A percentile compares a stretch with the other conserved stretches of the same genome.
Conservation (phyloP, 1,140 invertebrate species). For the Lepidurus packardi region DNA sequence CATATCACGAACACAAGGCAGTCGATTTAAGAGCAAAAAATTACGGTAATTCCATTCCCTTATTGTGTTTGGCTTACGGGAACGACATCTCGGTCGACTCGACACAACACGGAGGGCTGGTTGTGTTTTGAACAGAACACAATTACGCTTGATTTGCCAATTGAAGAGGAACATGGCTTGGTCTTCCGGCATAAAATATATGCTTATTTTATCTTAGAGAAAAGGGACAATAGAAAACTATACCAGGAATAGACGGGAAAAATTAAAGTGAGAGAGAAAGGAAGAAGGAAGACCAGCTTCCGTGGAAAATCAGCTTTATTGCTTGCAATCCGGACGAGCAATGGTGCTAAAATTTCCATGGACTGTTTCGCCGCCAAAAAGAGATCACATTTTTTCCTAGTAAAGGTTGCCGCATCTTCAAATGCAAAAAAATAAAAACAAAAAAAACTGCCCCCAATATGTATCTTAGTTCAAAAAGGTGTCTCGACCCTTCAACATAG, state of each 20-base stretch:
- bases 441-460: background rate
- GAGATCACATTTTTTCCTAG: background rate
- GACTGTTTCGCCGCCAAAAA: background rate
- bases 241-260: background rate
- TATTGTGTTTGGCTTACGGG: constrained; percentile 8
- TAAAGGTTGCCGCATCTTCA: background rate
- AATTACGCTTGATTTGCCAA: background rate
- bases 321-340: background rate
- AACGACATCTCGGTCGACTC: background rate
- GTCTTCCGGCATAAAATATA: background rate
- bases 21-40: constrained; percentile 6
- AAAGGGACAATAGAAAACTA: background rate
- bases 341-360: background rate
- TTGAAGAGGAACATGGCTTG: constrained; percentile 6
- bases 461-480: too few relatives aligned
- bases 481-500: background rate
- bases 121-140: background rate
- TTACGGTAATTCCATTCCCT: background rate
- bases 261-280: constrained; percentile 1
- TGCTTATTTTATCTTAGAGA: background rate
- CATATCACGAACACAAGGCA: constrained; percentile 17
- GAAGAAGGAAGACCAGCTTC: constrained; percentile 21
- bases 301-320: background rate
- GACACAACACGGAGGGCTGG: background rate
- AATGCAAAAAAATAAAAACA: background rate